Evolutionary conservation across 2,888 invertebrate genomes (phyloP).

Genomic region (Vandiemenella viatica): DNA sequence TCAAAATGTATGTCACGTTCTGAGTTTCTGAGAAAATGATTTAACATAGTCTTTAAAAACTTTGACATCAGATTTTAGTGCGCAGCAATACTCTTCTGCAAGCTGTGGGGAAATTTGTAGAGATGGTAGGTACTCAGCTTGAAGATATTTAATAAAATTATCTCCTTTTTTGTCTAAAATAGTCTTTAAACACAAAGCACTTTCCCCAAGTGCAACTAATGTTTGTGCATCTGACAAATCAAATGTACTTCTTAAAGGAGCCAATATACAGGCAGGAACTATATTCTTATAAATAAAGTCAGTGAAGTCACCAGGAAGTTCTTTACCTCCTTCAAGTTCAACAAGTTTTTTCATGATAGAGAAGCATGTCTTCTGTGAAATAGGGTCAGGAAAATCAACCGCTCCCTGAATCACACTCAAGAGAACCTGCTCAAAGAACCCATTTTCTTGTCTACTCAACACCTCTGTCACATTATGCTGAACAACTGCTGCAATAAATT

Average conservation of each 20-base stretch:
- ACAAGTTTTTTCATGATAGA: constrained; percentile 31
- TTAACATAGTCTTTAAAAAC: constrained; percentile 28
- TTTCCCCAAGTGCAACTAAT: constrained; percentile 26
- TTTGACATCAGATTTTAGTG: constrained; percentile 29
- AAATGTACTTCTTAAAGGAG: constrained; percentile 33
- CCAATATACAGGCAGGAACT: constrained; percentile 36
- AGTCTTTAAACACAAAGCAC: constrained; percentile 23
- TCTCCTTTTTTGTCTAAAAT: constrained; percentile 27
- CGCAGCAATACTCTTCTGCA: constrained; percentile 29
- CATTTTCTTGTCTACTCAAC: constrained; percentile 22
- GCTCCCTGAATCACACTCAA: constrained; percentile 34
- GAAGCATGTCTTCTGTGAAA: constrained; percentile 35
- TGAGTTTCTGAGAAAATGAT: background rate
- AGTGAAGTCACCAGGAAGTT: constrained; percentile 28
- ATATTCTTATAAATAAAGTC: constrained; percentile 35
- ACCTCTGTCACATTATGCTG: constrained; percentile 32
- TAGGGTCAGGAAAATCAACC: constrained; percentile 33
- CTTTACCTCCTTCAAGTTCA: constrained; percentile 32
- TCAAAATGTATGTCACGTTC: background rate
- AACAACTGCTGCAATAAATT: constrained; percentile 33
- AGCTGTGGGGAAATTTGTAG: constrained; percentile 27
- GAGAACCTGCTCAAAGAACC: constrained; percentile 27
- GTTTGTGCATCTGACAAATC: constrained; percentile 36
- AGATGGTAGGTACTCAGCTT: constrained; percentile 29
- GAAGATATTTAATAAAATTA: constrained; percentile 29